Percentiles rank a stretch among this genome's conserved stretches.
phyloP scores from a whole-genome alignment of 2,888 invertebrate genomes.

The Drosophila atripex region DNA sequence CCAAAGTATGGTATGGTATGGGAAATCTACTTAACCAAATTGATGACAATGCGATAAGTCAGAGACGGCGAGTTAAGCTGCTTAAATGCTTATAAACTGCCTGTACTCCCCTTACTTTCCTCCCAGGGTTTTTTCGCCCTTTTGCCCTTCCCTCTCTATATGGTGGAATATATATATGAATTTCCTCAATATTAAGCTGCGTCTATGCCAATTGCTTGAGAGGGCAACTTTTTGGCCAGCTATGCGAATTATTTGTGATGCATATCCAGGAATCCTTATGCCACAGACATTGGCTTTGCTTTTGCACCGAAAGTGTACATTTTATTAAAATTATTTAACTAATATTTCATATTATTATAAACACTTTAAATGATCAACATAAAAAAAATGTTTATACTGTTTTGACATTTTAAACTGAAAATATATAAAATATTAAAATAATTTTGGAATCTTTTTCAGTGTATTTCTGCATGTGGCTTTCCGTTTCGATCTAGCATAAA shows the following conservation, averaged over 20 bases:
- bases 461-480: background rate
- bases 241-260: constrained; percentile 52
- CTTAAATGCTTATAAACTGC: constrained; percentile 76
- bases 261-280: constrained; percentile 50
- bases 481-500: constrained; percentile 53
- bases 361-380: too few species aligned
- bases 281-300: constrained; percentile 8
- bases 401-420: background rate
- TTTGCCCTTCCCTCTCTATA: background rate
- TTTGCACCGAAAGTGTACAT: constrained; percentile 1
- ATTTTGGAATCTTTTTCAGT: background rate
- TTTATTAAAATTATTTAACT: background rate
- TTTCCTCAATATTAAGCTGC: constrained; percentile 40
- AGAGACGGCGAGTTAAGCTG: constrained; percentile 72
- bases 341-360: background rate
- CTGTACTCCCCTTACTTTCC: constrained; percentile 14
- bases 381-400: too few species aligned
- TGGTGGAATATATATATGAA: constrained; percentile 21
- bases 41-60: constrained; percentile 77
- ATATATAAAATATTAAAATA: background rate
- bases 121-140: background rate
- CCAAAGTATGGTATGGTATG: background rate
- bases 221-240: constrained; percentile 47
- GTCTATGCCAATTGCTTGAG: constrained; percentile 45
- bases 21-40: constrained; percentile 73